Conservation (phyloP, 2,113 vertebrate genomes). For the Misgurnus mizolepis region DNA sequence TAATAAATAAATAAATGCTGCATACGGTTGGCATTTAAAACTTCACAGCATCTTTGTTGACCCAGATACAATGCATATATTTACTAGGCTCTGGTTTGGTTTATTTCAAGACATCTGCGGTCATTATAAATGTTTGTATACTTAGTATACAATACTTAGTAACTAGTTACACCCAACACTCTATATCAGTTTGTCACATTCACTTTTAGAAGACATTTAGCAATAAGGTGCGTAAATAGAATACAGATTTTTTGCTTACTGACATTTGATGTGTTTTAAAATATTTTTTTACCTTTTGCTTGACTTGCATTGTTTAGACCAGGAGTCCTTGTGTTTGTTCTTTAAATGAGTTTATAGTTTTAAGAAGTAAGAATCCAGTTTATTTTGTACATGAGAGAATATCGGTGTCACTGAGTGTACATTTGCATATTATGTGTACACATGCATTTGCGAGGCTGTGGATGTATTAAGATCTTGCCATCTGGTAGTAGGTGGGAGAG, state of each 20-base stretch:
- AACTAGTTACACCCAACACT: too few relatives aligned
- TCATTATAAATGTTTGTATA: background rate
- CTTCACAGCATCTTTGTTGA: constrained; percentile 6
- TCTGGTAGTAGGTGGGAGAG: constrained; percentile 60
- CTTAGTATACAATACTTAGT: too few relatives aligned
- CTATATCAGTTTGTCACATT: too few relatives aligned
- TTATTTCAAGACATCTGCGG: background rate
- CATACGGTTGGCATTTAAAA: constrained; percentile 15
- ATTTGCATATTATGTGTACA: constrained; percentile 21
- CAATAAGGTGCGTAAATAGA: too few relatives aligned
- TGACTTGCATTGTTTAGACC: too few relatives aligned
- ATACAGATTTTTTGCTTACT: too few relatives aligned
- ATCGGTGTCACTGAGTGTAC: constrained; percentile 18
- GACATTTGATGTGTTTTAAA: too few relatives aligned
- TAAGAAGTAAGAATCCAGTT: background rate
- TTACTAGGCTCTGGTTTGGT: background rate
- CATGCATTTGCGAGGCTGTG: constrained; percentile 18
- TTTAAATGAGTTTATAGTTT: background rate
- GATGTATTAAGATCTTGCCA: constrained; percentile 60
- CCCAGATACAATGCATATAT: constrained; percentile 8
- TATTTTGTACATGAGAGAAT: background rate
- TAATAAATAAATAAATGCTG: background rate
- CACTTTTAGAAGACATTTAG: too few relatives aligned
- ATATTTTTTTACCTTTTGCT: too few relatives aligned
- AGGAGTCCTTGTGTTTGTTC: background rate